Evolutionary conservation across 30 jellyfish, hydroid and myxozoan species (phyloP).

Genomic region (Cassiopea xamachana): DNA sequence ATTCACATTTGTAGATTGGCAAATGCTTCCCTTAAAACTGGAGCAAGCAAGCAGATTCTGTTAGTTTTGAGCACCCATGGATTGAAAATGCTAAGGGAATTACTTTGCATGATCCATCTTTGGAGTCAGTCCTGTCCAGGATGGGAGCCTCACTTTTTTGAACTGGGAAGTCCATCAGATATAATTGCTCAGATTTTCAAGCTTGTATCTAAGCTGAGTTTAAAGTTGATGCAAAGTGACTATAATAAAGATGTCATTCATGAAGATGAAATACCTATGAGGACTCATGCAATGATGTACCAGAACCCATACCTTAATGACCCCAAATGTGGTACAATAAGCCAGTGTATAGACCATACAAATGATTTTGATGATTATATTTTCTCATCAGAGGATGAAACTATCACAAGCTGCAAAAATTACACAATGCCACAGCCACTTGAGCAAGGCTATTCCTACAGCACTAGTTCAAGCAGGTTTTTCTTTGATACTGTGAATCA

Average conservation of each 20-base stretch:
- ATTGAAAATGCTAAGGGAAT: slow-evolving; percentile 68
- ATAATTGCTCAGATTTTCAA: slow-evolving; percentile 63
- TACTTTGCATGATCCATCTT: slow-evolving; percentile 56
- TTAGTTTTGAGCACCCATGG: slow-evolving; percentile 39
- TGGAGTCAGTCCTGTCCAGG: slow-evolving; percentile 67
- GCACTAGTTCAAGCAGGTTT: background rate
- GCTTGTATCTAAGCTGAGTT: slow-evolving; percentile 68
- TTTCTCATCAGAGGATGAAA: slow-evolving; percentile 34
- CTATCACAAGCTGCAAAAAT: slow-evolving; percentile 15
- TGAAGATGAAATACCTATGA: slow-evolving; percentile 77
- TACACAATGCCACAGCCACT: slow-evolving; percentile 41
- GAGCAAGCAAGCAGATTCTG: slow-evolving; percentile 42
- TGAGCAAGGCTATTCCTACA: slow-evolving; percentile 26
- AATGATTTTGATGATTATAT: slow-evolving; percentile 43
- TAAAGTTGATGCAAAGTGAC: slow-evolving; percentile 41
- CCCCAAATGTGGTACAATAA: slow-evolving; percentile 72
- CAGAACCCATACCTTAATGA: slow-evolving; percentile 49
- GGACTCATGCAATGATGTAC: slow-evolving; percentile 76
- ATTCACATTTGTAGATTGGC: slow-evolving; percentile 68
- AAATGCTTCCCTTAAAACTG: slow-evolving; percentile 27
- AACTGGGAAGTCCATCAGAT: slow-evolving; percentile 66
- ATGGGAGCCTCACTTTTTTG: slow-evolving; percentile 62
- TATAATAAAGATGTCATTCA: slow-evolving; percentile 22
- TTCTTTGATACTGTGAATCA: slow-evolving; percentile 69
- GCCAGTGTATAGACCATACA: slow-evolving; percentile 40